Percentiles rank a stretch among this genome's conserved stretches.
Evolutionary conservation across 2,888 invertebrate species (phyloP).

Genomic region (Cyclophora albipunctata): DNA sequence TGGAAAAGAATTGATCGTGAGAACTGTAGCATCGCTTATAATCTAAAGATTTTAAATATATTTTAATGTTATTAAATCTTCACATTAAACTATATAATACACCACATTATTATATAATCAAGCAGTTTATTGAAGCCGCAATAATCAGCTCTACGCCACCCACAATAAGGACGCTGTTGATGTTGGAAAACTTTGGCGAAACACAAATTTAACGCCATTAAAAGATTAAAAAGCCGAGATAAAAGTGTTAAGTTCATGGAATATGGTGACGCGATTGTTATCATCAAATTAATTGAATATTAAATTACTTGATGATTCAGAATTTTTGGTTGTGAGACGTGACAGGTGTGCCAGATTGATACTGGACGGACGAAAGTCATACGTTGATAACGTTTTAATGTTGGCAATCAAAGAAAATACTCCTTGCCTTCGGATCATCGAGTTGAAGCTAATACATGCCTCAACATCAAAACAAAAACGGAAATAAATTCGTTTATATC

Average conservation of each 20-base stretch:
- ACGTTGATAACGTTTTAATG: too few species aligned
- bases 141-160: too few species aligned
- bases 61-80: background rate
- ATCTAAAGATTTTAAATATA: background rate
- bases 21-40: background rate
- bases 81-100: background rate
- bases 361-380: too few species aligned
- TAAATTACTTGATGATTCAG: conserved; percentile 13
- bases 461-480: too few species aligned
- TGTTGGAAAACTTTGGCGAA: too few species aligned
- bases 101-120: background rate
- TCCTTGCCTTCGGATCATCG: too few species aligned
- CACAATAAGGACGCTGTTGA: too few species aligned
- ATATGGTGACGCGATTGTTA: conserved; percentile 19
- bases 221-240: conserved; percentile 12
- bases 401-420: too few species aligned
- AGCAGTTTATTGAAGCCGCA: too few species aligned
- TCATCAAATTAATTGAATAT: conserved; percentile 21
- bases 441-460: too few species aligned
- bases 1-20: background rate
- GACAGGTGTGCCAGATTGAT: too few species aligned
- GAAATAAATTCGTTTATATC: too few species aligned
- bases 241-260: conserved; percentile 15
- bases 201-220: conserved; percentile 10
- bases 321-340: background rate